A percentile compares a stretch with the other conserved stretches of the same genome.
Evolutionary conservation across 2,888 invertebrate species (phyloP).

Genomic region (Pseudococcus longispinus): DNA sequence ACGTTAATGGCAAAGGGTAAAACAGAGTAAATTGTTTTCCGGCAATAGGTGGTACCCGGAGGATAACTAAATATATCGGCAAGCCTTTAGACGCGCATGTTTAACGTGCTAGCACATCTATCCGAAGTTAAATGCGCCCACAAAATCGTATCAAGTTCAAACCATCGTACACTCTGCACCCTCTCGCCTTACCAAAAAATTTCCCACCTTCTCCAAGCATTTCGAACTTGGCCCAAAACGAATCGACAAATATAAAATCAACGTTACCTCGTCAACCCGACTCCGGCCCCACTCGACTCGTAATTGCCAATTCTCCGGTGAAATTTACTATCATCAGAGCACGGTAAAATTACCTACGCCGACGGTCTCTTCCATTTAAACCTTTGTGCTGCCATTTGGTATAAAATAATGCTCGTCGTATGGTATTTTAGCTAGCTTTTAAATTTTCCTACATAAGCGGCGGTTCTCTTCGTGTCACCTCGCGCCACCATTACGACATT

Average conservation of each 20-base stretch:
- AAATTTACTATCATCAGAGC: background rate
- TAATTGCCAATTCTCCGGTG: background rate
- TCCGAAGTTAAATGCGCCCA: background rate
- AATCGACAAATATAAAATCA: background rate
- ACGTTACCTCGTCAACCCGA: background rate
- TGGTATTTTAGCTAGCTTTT: background rate
- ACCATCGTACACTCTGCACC: background rate
- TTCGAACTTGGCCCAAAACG: background rate
- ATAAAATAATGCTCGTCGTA: background rate
- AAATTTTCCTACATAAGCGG: background rate
- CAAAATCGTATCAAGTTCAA: background rate
- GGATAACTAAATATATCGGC: background rate
- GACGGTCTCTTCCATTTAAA: background rate
- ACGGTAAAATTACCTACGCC: background rate
- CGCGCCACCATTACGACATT: constrained; percentile 33
- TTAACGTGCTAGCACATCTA: background rate
- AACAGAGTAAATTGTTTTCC: constrained; percentile 43
- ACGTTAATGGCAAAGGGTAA: constrained; percentile 31
- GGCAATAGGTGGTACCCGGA: constrained; percentile 4
- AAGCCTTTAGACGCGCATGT: background rate
- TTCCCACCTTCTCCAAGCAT: background rate
- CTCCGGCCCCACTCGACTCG: no score
- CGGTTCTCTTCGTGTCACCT: background rate
- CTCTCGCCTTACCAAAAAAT: background rate
- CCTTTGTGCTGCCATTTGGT: background rate